Conservation (phyloP, 92 coral and sea anemone species). For the Hydrozoanthus gracilis region DNA sequence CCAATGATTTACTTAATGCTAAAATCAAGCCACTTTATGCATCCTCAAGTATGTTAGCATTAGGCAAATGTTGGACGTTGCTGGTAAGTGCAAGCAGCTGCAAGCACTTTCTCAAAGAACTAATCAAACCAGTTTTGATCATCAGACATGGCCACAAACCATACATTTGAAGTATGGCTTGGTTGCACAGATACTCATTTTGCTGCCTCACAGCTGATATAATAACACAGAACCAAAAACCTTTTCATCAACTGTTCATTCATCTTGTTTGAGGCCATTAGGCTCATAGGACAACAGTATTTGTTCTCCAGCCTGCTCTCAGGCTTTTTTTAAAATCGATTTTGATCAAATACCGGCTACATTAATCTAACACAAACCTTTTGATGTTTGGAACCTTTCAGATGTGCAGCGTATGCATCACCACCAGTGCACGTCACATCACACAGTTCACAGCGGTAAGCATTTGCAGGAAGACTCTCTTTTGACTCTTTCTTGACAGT, state of each 20-base stretch:
- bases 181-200: not conserved
- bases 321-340: too few relatives aligned
- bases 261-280: too few relatives aligned
- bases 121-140: not conserved
- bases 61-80: not conserved
- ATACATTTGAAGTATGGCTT: not conserved
- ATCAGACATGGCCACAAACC: not conserved
- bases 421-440: constrained; percentile 97
- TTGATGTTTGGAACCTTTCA: constrained; percentile 97
- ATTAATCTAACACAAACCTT: constrained; percentile 62
- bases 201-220: not conserved
- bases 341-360: too few relatives aligned
- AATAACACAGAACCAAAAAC: too few relatives aligned
- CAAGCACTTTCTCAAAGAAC: not conserved
- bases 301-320: too few relatives aligned
- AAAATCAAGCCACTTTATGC: too few relatives aligned
- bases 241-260: too few relatives aligned
- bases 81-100: not conserved
- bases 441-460: constrained; percentile 90
- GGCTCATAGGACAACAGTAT: too few relatives aligned
- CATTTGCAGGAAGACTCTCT: constrained; percentile 69
- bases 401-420: constrained; percentile 97
- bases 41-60: not conserved
- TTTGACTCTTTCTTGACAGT: constrained; percentile 86
- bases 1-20: too few relatives aligned